A percentile compares a stretch with the other conserved stretches of the same genome.
phyloP scores from a whole-genome alignment of 2,797 vertebrate species.

The Micrastur ruficollis region DNA sequence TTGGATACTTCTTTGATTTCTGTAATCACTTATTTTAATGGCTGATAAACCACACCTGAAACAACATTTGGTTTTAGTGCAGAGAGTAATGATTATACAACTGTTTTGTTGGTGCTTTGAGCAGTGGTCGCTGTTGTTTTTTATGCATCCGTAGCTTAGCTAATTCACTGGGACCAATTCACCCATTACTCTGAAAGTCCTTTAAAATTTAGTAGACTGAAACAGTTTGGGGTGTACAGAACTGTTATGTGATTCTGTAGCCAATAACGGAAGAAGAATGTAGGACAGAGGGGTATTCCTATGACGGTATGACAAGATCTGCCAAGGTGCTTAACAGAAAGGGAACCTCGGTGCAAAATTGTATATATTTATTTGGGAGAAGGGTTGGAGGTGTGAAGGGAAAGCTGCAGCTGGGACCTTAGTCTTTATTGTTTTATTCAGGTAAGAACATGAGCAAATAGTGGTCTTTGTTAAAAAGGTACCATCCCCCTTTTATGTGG shows the following conservation, averaged over 20 bases:
- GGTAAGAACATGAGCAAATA: neutral
- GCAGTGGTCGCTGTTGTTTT: neutral
- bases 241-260: neutral
- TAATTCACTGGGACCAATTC: neutral
- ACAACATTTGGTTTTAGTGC: neutral
- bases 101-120: neutral
- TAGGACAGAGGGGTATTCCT: neutral
- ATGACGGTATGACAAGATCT: neutral
- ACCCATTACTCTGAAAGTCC: neutral
- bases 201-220: neutral
- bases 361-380: neutral
- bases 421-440: neutral
- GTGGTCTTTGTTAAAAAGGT: neutral
- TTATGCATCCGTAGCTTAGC: neutral
- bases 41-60: neutral
- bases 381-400: neutral
- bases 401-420: neutral
- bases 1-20: neutral
- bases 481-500: neutral
- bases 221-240: neutral
- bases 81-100: neutral
- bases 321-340: neutral
- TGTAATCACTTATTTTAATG: slow-evolving; percentile 2
- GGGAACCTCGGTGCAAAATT: neutral
- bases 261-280: neutral